Conservation (phyloP, 2,113 vertebrate species). For the Tyto alba region DNA sequence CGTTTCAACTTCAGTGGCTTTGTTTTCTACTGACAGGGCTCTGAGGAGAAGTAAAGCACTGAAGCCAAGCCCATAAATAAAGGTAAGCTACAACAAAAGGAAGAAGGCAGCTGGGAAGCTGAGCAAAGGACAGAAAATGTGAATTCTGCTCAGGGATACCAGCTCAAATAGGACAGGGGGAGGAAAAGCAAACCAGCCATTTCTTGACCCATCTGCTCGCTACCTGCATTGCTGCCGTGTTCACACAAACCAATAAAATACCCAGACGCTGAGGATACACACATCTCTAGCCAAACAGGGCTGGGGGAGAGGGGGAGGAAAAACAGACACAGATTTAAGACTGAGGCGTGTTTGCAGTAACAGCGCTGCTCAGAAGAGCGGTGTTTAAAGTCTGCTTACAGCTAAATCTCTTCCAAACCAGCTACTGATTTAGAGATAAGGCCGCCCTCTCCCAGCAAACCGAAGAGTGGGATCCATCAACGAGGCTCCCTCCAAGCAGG, state of each 20-base stretch:
- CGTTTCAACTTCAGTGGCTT: background rate
- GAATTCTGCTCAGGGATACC: background rate
- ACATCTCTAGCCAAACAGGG: background rate
- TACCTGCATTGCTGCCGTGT: background rate
- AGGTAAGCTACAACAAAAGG: background rate
- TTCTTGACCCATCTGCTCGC: no score
- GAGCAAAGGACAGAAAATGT: background rate
- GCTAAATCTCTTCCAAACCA: background rate
- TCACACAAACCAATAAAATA: background rate
- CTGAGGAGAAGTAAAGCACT: background rate
- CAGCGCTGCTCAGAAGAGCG: background rate
- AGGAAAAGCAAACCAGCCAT: background rate
- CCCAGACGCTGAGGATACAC: background rate
- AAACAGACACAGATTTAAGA: background rate
- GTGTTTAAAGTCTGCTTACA: background rate
- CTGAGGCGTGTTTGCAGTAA: background rate
- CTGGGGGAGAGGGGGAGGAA: background rate
- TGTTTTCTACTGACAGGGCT: background rate
- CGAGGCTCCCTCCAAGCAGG: background rate
- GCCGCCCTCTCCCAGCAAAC: background rate
- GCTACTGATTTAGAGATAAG: background rate
- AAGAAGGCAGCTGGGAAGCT: background rate
- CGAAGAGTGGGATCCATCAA: rapidly evolving
- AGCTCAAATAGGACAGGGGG: background rate
- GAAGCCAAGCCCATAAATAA: background rate